These are phyloP conservation scores for Dendrocopos noguchii DNA, from an alignment of 2,113 vertebrate species.

Conservation along the genomic window DNA sequence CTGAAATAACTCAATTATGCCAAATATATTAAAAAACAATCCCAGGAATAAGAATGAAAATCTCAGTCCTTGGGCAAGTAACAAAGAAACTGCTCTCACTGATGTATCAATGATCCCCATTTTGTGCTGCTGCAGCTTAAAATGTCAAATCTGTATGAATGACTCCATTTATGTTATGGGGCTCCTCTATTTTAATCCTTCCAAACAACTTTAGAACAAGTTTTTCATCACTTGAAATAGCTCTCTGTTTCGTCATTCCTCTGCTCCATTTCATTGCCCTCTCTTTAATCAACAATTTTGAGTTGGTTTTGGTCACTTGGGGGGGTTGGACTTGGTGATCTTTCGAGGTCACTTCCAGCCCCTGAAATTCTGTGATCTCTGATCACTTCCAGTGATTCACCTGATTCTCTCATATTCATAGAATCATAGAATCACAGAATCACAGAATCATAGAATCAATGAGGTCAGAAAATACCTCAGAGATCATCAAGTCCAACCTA, in stretches of 20 bases:
- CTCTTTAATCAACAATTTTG: neutral
- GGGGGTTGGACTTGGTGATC: neutral
- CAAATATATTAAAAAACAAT: constrained; percentile 21
- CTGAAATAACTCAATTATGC: neutral
- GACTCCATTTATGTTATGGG: neutral
- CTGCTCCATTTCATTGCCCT: neutral
- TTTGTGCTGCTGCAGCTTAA: constrained; percentile 33
- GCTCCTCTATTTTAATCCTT: constrained; percentile 19
- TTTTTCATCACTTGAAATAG: constrained; percentile 23
- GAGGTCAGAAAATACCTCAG: too few species aligned
- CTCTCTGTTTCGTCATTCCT: neutral
- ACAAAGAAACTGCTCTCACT: constrained; percentile 21
- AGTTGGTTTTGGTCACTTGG: neutral
- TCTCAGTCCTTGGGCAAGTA: neutral
- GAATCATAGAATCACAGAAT: too few species aligned
- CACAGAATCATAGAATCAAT: too few species aligned
- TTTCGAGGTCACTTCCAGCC: too few species aligned
- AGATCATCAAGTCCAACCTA: too few species aligned
- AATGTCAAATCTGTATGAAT: constrained; percentile 44
- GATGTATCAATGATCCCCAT: neutral
- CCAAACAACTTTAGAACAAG: constrained; percentile 26
- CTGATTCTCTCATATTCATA: too few species aligned
- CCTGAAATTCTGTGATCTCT: too few species aligned
- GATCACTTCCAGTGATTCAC: too few species aligned
- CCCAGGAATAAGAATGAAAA: neutral